Percentiles rank a stretch among this genome's conserved stretches.
phyloP scores from a whole-genome alignment of 1,140 invertebrate species.

The Sinonovacula constricta region DNA sequence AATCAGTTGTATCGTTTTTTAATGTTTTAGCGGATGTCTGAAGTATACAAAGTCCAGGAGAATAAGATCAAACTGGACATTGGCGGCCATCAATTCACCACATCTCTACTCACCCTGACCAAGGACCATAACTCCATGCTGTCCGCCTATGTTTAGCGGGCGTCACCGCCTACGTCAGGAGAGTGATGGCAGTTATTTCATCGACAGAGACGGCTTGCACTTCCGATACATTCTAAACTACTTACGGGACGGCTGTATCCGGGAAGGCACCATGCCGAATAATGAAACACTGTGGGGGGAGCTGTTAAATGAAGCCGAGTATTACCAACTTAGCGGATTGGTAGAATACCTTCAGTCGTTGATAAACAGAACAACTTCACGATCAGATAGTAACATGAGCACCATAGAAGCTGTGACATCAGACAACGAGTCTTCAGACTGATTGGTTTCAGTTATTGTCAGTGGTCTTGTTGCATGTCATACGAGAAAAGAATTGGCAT shows the following conservation, averaged over 20 bases:
- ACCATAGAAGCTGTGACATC: constrained; percentile 28
- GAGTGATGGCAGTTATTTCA: constrained; percentile 72
- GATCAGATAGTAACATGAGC: constrained; percentile 34
- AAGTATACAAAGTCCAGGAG: constrained; percentile 71
- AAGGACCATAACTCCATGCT: constrained; percentile 76
- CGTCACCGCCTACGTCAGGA: constrained; percentile 64
- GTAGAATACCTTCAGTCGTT: constrained; percentile 62
- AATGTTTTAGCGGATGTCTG: constrained; percentile 70
- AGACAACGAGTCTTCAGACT: neutral
- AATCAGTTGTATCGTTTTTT: neutral
- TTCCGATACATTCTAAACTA: constrained; percentile 76
- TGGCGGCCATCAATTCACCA: constrained; percentile 75
- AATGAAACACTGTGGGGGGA: constrained; percentile 68
- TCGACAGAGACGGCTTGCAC: constrained; percentile 75
- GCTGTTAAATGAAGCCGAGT: constrained; percentile 72
- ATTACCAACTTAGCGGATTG: constrained; percentile 69
- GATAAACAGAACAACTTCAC: constrained; percentile 27
- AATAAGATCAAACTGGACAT: constrained; percentile 76
- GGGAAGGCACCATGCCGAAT: constrained; percentile 71
- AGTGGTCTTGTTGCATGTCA: neutral
- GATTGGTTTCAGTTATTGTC: neutral
- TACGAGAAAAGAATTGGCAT: too few relatives aligned
- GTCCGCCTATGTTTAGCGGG: constrained; percentile 77
- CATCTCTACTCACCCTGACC: constrained; percentile 72
- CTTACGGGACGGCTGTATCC: constrained; percentile 71